Evolutionary conservation across 2,888 invertebrate species (phyloP), one percentile per base, ranked within the genome.

Genomic region (Drosophila acutilabella): DNA sequence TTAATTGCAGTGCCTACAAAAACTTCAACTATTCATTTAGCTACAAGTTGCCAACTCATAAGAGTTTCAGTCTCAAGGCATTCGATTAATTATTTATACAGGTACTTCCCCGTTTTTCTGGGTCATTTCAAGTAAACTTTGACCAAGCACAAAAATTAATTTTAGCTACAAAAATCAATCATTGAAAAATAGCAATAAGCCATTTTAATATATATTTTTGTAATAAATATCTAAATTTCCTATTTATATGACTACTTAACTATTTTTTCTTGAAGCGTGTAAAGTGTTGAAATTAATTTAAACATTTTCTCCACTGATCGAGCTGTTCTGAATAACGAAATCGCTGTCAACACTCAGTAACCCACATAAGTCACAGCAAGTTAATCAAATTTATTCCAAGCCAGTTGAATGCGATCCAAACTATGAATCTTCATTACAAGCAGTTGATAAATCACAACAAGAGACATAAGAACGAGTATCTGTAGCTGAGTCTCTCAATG

Each of bases 381-480:
- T 74, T 74, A 71, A 74, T 57, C 75, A 58, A 57, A 42, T 62
- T 8, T 54, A 33, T 47, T 64, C 40, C 42, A 64, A 36, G 52
- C 40, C 71, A 52, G 54, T 69, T 70, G 40, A 40, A 52, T 52
- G 20, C 36, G 18, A 56, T 54, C 8, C 48, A 53, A 30, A 50
- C 54, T 47, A 73, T 72, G 64, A 47, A 57, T 73, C 68, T 68
- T 73, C 62, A 57, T 72, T 72, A 72, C 56, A 72, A 59, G 50
- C 56, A 61, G 64, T 56, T 60, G 58, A 57, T 74, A 74, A 67
- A 74, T 71, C 76, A 76, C 53, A 74, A 66, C 71, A 67, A 38
- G 47, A 26, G 36, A 20, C 14, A 13, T 13, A 61, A 40, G 45
- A 57, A 41, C 14, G 26, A 36, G 20, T n/a, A 26, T 44, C 20